phyloP scores from a whole-genome alignment of 37 sponge, comb jelly and placozoan genomes.

The Aphrocallistes beatrix region DNA sequence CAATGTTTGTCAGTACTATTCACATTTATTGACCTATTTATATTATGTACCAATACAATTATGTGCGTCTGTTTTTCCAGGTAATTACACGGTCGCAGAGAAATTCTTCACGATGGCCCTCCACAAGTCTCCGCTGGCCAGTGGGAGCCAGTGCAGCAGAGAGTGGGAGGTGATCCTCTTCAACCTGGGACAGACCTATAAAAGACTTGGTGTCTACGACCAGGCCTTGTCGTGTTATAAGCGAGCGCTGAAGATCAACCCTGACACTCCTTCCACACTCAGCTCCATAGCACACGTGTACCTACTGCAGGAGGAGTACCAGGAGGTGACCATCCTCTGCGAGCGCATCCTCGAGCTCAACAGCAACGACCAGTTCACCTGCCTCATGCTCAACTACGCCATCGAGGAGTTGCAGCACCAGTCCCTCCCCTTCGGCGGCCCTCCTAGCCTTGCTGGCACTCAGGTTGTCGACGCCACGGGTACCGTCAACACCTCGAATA shows the following conservation, averaged over 20 bases:
- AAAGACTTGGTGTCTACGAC: constrained; percentile 47
- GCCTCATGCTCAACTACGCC: constrained; percentile 1
- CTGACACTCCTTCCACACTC: constrained; percentile 37
- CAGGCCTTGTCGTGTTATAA: constrained; percentile 34
- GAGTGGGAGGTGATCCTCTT: constrained; percentile 68
- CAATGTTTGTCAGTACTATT: no score
- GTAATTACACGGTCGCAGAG: neutral
- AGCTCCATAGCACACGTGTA: constrained; percentile 51
- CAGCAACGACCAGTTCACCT: constrained; percentile 9
- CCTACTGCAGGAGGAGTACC: constrained; percentile 39
- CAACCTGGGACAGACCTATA: constrained; percentile 57
- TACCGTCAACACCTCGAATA: neutral
- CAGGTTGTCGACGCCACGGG: neutral
- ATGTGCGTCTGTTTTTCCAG: no score
- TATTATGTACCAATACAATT: no score
- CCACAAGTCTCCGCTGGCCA: neutral
- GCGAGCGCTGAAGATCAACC: constrained; percentile 36
- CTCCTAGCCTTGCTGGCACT: neutral
- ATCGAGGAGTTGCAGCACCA: neutral
- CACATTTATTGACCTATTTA: no score
- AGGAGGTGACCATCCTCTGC: neutral
- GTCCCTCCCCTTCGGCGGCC: neutral
- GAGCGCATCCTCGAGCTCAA: neutral
- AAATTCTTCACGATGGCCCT: neutral
- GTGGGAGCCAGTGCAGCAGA: neutral